Evolutionary conservation across 2,797 vertebrate species (phyloP), one percentile per base, ranked within the genome.

Genomic region (Luscinia luscinia): DNA sequence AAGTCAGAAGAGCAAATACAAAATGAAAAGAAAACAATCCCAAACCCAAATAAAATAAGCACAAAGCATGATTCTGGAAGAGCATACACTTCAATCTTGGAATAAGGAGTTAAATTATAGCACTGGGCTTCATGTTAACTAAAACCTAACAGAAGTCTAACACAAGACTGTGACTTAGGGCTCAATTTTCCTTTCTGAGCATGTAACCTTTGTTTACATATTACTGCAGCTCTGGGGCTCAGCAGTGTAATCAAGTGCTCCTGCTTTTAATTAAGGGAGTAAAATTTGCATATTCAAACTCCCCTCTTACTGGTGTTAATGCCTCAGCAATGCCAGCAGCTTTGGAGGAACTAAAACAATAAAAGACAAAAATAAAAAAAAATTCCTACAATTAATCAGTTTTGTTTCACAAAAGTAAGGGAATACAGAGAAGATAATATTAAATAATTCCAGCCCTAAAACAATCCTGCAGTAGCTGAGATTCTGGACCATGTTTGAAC

Each of bases 181-280:
- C 75, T 95, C 61, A 61, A 30, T 92, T 92, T 93, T 85, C 68
- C 51, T 92, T 93, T 87, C 89, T 83, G 26, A 92, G 51, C 58
- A 46, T 92, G 89, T 59, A 94, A 90, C 54, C 26, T 93, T 75
- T 93, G 94, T 91, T 96, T 95, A 91, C 75, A 85, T 75, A 87
- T 87, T 93, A 20, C 28, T 95, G 78, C 43, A 87, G 78, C 90
- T 93, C 86, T 69, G 79, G 46, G 89, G 89, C 72, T 91, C 75
- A 80, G 75, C 75, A 85, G 76, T 82, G 66, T 94, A 95, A 95
- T 92, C 93, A 94, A 92, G 62, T 84, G 58, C 62, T 89, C 46
- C 43, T 72, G 51, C 93, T 93, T 96, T 95, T 96, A 95, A 96
- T 93, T 96, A 95, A 92, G 43, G 32, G 34, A 90, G 59, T 67